Base-by-base conservation (phyloP, 1,140 invertebrate genomes). In the Danaus plexippus region DNA sequence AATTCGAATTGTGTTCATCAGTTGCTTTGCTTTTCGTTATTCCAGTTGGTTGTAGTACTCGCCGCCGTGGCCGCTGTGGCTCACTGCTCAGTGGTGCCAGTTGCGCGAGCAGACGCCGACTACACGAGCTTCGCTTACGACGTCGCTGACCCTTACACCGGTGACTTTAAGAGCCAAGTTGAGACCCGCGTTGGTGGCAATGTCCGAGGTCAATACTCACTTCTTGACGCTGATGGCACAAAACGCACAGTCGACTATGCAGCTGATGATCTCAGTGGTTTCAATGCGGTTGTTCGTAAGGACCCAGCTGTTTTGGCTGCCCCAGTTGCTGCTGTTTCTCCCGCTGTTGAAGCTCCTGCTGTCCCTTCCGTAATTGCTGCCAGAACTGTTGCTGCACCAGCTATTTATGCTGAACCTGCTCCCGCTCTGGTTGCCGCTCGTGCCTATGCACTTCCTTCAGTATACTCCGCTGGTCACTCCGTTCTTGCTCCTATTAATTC, bases 151-250 rank as follows among this genome's bases (percentile, higher is more conserved):
- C 77, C 85, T n/a, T 82, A 79, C 76, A 90, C 81, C 59, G 86
- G 89, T 12, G 88, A 89, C 75, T 80, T 79, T 64, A 89, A 89
- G 71, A 70, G 65, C 55, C 84, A 88, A 61, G 66, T 80, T 22
- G 87, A 89, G 71, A 79, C 63, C 55, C 76, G 88, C 12, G 77
- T 85, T 54, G 89, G 89, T 2, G 87, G 90, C 65, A 63, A 88
- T 41, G 89, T 91, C 9, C 74, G 80, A 46, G 90, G 90, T 46
- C 73, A 77, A 51, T 84, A 85, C 64, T 73, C 77, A 2, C 67
- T 83, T 1, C 63, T 83, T 53, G 85, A 87, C 45, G 67, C 85
- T n/a, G 85, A 87, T 59, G 83, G 86, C 45, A 75, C 80, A 43
- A 71, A 70, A 54, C 73, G 85, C 40, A 88, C 79, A 3, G 86